Percentiles rank a stretch among this genome's conserved stretches.
phyloP scores from a whole-genome alignment of 2,888 invertebrate genomes.

The Caenorhabditis macrosperma region DNA sequence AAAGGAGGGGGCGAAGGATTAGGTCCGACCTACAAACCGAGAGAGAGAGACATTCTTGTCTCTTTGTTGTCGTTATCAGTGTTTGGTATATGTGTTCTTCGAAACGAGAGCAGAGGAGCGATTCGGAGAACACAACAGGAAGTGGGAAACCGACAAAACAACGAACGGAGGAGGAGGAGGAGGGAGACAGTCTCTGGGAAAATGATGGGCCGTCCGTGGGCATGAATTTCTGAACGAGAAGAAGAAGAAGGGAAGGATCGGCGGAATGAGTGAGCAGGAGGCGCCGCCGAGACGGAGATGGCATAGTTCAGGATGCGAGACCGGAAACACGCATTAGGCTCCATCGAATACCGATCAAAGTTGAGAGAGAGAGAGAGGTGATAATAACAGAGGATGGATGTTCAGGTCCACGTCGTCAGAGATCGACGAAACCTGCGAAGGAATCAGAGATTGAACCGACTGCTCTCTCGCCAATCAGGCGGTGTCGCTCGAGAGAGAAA shows the following conservation, averaged over 20 bases:
- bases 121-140: not conserved
- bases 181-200: constrained; percentile 5
- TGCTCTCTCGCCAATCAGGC: constrained; percentile 21
- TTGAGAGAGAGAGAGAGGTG: not conserved
- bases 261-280: not conserved
- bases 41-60: not conserved
- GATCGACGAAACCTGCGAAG: constrained; percentile 2
- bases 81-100: not conserved
- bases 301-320: constrained; percentile 1
- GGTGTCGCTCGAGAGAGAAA: not conserved
- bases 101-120: not conserved
- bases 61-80: not conserved
- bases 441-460: constrained; percentile 38
- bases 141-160: constrained; percentile 16
- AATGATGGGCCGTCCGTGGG: not conserved
- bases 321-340: constrained; percentile 4
- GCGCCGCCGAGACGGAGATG: not conserved
- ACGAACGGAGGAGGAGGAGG: not conserved
- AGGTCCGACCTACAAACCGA: constrained; percentile 31
- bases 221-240: constrained; percentile 5
- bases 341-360: not conserved
- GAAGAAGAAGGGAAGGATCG: constrained; percentile 2
- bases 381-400: not conserved
- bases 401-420: not conserved
- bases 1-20: constrained; percentile 29